phyloP scores from a whole-genome alignment of 2,888 invertebrate genomes.

The Salticus scenicus region DNA sequence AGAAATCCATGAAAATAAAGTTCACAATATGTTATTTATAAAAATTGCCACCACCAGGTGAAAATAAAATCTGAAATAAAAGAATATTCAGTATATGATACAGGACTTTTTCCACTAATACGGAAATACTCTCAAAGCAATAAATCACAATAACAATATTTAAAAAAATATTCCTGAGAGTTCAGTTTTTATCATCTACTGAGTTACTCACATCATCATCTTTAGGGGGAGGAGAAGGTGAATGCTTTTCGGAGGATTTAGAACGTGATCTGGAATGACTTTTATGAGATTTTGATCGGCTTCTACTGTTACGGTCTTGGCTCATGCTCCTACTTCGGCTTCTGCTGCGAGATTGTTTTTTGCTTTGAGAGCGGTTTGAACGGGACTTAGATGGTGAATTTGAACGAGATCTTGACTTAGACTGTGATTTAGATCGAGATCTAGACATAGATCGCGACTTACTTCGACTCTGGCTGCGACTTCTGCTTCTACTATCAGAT shows the following conservation, averaged over 20 bases:
- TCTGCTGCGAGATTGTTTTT: constrained; percentile 45
- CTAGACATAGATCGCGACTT: constrained; percentile 63
- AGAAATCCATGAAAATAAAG: no score
- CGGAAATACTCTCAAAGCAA: no score
- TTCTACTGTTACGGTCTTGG: constrained; percentile 47
- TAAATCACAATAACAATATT: no score
- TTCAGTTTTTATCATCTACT: constrained; percentile 55
- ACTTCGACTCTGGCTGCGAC: constrained; percentile 59
- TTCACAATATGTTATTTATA: no score
- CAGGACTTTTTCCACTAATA: no score
- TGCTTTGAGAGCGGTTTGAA: constrained; percentile 39
- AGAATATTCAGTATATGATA: no score
- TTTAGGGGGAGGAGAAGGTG: constrained; percentile 30
- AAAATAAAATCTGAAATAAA: no score
- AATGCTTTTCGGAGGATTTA: constrained; percentile 48
- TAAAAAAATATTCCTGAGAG: not conserved
- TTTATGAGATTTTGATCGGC: constrained; percentile 45
- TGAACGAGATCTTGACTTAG: constrained; percentile 64
- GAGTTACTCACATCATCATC: constrained; percentile 56
- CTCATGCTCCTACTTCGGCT: constrained; percentile 38
- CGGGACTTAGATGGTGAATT: constrained; percentile 56
- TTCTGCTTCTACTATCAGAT: constrained; percentile 77
- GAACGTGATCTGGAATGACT: constrained; percentile 58
- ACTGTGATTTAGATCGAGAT: constrained; percentile 58
- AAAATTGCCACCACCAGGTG: no score